phyloP scores from a whole-genome alignment of 2,888 invertebrate species.

The Ochropacha duplaris region DNA sequence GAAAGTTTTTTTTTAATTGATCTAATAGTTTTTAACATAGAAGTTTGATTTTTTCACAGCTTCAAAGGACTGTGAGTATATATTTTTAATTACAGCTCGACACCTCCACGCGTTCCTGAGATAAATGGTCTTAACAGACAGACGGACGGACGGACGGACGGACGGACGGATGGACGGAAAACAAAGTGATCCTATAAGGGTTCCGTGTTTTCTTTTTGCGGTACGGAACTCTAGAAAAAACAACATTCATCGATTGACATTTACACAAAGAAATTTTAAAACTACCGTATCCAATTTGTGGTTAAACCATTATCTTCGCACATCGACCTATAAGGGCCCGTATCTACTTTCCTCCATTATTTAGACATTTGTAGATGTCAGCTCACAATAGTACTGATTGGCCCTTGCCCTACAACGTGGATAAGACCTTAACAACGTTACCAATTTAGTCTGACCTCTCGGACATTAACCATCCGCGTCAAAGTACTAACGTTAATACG shows the following conservation, averaged over 20 bases:
- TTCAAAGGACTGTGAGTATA: too few relatives aligned
- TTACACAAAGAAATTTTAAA: not conserved
- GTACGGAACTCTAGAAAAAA: too few relatives aligned
- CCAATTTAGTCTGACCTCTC: slow-evolving; percentile 38
- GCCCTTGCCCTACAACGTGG: slow-evolving; percentile 41
- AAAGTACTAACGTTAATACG: slow-evolving; percentile 7
- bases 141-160: too few relatives aligned
- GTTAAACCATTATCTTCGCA: slow-evolving; percentile 21
- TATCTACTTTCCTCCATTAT: slow-evolving; percentile 50
- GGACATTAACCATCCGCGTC: slow-evolving; percentile 14
- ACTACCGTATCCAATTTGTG: slow-evolving; percentile 35
- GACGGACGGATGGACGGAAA: too few relatives aligned
- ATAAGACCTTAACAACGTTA: slow-evolving; percentile 31
- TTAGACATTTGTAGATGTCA: slow-evolving; percentile 66
- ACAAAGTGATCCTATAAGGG: too few relatives aligned
- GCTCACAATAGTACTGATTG: slow-evolving; percentile 65
- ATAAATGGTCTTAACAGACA: too few relatives aligned
- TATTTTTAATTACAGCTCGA: too few relatives aligned
- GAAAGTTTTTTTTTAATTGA: too few relatives aligned
- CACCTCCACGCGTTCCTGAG: too few relatives aligned
- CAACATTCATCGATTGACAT: not conserved
- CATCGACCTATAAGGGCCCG: slow-evolving; percentile 15
- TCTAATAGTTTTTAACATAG: too few relatives aligned
- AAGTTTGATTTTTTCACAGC: too few relatives aligned
- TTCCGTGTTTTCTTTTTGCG: too few relatives aligned